Base-by-base conservation (phyloP, 2,888 invertebrate genomes). In the Carterocephalus palaemon region DNA sequence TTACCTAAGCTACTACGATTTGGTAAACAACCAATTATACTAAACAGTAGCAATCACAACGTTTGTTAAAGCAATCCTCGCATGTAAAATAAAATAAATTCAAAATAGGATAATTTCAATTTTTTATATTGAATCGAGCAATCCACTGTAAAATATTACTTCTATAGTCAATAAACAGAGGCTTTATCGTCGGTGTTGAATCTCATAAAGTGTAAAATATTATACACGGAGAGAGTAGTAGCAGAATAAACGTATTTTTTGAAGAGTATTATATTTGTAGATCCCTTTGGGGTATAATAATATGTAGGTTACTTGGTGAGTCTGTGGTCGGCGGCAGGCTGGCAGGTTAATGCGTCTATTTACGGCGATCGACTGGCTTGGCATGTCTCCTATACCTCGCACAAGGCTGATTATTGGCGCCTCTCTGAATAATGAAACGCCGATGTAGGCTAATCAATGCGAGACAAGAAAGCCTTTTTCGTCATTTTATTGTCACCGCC, bases 361-460 rank as follows among this genome's bases (percentile, higher is more conserved):
- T 73, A 66, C 64, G 61, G 64, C 63, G 51, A 42, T 29, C 54
- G 60, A 48, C 57, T 60, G 60, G 64, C 69, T n/a, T n/a, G n/a
- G n/a, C n/a, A n/a, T n/a, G n/a, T n/a, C n/a, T n/a, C n/a, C n/a
- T n/a, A 67, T 67, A 64, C 68, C 64, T 60, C 54, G 29, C n/a
- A n/a, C n/a, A 63, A 57, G 64, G 62, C 66, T 70, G 71, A 70
- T 75, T 73, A 75, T 71, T 72, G 76, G 76, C 77, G 78, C 76
- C 75, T 68, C 60, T 46, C 66, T 76, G 75, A 73, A 77, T 80
- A 57, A 79, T 79, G 61, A 70, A 71, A 65, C 60, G 60, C 46
- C 65, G 57, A 75, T 74, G 68, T 72, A 58, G 68, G 70, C 75
- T 78, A 77, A 81, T 78, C 70, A 73, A 75, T 74, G 64, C 66